phyloP scores from a whole-genome alignment of 2,113 vertebrate genomes.

The Paracanthobrama guichenoti region DNA sequence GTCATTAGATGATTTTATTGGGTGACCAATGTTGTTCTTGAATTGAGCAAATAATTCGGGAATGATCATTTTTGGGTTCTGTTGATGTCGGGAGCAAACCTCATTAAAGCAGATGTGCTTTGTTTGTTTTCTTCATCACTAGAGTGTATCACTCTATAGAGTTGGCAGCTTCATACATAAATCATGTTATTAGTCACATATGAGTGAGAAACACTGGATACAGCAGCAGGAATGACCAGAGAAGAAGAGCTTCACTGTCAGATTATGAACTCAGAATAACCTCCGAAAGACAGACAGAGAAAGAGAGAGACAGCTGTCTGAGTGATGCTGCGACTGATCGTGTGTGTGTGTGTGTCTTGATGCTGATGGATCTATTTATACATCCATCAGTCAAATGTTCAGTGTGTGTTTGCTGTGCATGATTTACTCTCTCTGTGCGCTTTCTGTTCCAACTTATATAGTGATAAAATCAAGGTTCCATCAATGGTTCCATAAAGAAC shows the following conservation, averaged over 20 bases:
- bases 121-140: not conserved
- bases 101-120: too few relatives aligned
- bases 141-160: not conserved
- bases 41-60: not conserved
- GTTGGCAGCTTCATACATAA: not conserved
- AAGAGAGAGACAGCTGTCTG: not conserved
- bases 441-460: too few relatives aligned
- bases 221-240: not conserved
- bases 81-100: too few relatives aligned
- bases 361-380: not conserved
- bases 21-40: too few relatives aligned
- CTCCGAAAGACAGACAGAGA: not conserved
- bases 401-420: not conserved
- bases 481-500: too few relatives aligned
- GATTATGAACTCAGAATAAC: not conserved
- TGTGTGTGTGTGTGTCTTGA: not conserved
- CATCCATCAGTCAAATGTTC: not conserved
- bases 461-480: too few relatives aligned
- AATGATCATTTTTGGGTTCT: not conserved
- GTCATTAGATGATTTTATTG: not conserved
- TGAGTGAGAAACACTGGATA: not conserved
- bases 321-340: not conserved
- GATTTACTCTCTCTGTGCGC: not conserved
- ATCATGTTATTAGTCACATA: not conserved
- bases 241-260: not conserved